phyloP scores from a whole-genome alignment of 2,888 invertebrate genomes.

The Lasioglossum leucozonium region DNA sequence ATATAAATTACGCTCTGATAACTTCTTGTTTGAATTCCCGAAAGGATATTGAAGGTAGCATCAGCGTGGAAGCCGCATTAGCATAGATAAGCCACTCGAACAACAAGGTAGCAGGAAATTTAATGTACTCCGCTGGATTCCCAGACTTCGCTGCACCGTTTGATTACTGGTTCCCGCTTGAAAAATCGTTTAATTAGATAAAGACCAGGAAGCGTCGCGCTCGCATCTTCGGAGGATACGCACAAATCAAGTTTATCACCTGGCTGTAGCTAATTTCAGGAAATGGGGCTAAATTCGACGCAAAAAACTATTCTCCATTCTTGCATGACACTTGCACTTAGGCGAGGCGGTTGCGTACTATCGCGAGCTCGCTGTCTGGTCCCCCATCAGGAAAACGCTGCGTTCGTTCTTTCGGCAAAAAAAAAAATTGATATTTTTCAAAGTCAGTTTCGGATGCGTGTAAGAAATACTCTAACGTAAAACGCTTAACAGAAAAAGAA shows the following conservation, averaged over 20 bases:
- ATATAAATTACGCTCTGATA: background rate
- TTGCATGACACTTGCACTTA: background rate
- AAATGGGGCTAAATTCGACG: background rate
- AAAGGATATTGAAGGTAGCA: background rate
- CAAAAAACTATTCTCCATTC: background rate
- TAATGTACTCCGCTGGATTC: background rate
- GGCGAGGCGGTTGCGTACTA: background rate
- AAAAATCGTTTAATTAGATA: background rate
- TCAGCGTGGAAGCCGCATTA: background rate
- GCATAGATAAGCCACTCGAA: background rate
- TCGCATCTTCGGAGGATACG: background rate
- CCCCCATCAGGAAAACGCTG: background rate
- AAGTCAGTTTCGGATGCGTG: too few species aligned
- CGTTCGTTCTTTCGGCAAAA: background rate
- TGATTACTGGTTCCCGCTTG: background rate
- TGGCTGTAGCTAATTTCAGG: background rate
- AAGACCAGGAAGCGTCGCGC: background rate
- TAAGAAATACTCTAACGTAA: too few species aligned
- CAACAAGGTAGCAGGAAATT: background rate
- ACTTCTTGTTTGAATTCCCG: background rate
- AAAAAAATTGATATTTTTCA: too few species aligned
- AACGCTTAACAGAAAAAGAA: too few species aligned
- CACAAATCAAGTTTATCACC: background rate
- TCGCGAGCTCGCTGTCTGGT: background rate
- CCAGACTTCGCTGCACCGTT: background rate